Evolutionary conservation across 2,113 vertebrate genomes (phyloP).

Genomic region (Silurus meridionalis): DNA sequence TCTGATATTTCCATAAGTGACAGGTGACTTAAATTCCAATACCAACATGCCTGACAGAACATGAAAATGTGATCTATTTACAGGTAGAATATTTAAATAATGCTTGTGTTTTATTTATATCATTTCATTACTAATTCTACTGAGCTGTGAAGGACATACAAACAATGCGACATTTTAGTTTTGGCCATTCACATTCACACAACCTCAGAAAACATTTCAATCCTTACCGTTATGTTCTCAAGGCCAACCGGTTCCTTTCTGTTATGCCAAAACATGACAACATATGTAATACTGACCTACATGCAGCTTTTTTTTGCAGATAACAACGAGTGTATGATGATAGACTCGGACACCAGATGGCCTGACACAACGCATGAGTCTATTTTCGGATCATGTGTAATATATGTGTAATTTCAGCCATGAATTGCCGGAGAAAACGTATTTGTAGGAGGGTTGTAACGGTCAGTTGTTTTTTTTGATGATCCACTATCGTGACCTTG

Average conservation of each 20-base stretch:
- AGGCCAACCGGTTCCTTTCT: background rate
- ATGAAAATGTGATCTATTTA: background rate
- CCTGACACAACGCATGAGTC: background rate
- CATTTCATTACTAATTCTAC: background rate
- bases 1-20: background rate
- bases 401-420: background rate
- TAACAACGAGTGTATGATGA: background rate
- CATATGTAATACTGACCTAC: slow-evolving; percentile 1
- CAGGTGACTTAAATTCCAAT: background rate
- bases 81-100: background rate
- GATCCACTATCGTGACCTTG: background rate
- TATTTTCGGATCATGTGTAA: background rate
- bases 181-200: background rate
- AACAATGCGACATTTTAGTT: background rate
- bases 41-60: background rate
- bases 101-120: background rate
- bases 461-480: background rate
- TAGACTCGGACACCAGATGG: background rate
- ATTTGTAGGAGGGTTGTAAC: background rate
- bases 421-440: background rate
- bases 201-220: background rate
- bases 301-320: background rate
- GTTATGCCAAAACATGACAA: background rate
- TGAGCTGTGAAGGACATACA: background rate
- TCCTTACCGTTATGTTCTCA: background rate